Conservation (phyloP, 2,113 vertebrate species). For the Vulpes ferrilata region DNA sequence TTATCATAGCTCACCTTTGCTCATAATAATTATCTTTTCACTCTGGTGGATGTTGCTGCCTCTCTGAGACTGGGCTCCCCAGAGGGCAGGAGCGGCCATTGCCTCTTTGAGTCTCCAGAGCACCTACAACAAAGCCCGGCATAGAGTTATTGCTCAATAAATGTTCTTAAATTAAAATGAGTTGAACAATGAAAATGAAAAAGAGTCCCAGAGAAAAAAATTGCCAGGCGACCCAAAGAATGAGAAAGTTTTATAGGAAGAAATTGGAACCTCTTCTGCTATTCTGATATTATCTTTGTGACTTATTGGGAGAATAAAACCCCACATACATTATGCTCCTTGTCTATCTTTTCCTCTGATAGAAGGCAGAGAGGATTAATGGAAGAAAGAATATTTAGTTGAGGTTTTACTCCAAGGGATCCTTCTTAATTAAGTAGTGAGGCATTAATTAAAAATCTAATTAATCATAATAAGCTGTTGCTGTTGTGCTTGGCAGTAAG, state of each 20-base stretch:
- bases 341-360: neutral
- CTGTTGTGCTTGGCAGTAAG: neutral
- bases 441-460: slow-evolving; percentile 76
- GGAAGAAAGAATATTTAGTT: slow-evolving; percentile 69
- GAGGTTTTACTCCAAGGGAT: slow-evolving; percentile 70
- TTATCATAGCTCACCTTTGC: neutral
- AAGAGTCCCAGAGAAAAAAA: neutral
- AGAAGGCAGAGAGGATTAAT: slow-evolving; percentile 57
- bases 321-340: neutral
- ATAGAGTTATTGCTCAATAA: neutral
- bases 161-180: neutral
- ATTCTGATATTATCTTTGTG: neutral
- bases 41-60: neutral
- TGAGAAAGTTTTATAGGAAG: neutral
- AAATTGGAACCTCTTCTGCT: neutral
- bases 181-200: neutral
- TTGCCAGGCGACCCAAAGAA: neutral
- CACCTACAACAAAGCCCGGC: neutral
- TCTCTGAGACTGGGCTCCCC: neutral
- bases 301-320: slow-evolving; percentile 34
- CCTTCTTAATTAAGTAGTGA: slow-evolving; percentile 76
- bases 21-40: neutral
- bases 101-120: neutral
- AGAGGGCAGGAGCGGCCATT: neutral
- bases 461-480: slow-evolving; percentile 67